Evolutionary conservation across 2,113 vertebrate genomes (phyloP), one percentile per base, ranked within the genome.

Genomic region (Cebus imitator): DNA sequence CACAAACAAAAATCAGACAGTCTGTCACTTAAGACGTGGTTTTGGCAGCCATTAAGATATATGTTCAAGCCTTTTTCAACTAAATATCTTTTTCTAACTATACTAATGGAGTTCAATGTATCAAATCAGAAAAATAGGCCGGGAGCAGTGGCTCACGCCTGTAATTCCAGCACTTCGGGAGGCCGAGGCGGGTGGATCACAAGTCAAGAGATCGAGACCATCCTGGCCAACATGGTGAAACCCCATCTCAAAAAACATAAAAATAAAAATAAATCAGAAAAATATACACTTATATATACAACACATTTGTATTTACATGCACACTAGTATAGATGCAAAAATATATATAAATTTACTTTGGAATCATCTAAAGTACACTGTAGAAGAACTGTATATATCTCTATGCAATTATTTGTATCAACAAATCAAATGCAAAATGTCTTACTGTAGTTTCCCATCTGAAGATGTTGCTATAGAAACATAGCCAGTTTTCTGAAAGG

Each of bases 401-500:
- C 83, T 91, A 82, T 58, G 40, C 40, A 94, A 81, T 94, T 84
- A 96, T 93, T 82, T 68, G 23, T 94, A 84, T 52, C 79, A 95
- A 90, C 66, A 95, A 81, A 40, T 87, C 91, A 95, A 93, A 73
- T 93, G 66, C 58, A 92, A 95, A 98, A 95, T 30, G 32, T 92
- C 98, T 99, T 99, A 99, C 99, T 97, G 99, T 99, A 21, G 99
- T 99, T 93, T 99, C 99, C 98, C 99, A 99, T 98, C 98, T 98
- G 97, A 99, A 99, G 96, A 99, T 99, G 97, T 99, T 99, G 98
- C 99, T 99, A 99, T 99, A 98, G 99, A 99, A 99, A 98, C 99
- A 99, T 64, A 99, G 98, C 98, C 99, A 99, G 97, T 99, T 99
- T 98, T 99, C 99, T 78, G 99, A 99, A 95, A 99, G 98, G 97